These are phyloP conservation scores for Anoplophora glabripennis DNA, from an alignment of 1,140 invertebrate genomes.

Conservation along the genomic window DNA sequence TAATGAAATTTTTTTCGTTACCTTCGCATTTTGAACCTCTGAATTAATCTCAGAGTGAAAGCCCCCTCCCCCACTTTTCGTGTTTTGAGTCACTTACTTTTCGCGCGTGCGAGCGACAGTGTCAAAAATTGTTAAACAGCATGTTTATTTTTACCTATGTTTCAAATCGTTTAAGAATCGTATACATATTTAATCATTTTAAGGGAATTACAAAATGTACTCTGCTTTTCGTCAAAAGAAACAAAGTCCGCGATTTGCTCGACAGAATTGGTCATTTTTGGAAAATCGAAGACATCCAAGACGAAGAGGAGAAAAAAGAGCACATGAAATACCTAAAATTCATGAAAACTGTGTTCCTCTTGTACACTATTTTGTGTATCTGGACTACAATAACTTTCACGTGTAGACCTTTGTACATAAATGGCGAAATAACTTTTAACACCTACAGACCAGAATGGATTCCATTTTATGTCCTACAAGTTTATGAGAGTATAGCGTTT, in stretches of 20 bases:
- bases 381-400: background rate
- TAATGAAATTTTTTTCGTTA: too few relatives aligned
- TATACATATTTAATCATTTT: background rate
- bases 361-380: background rate
- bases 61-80: too few relatives aligned
- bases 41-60: too few relatives aligned
- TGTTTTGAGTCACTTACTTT: too few relatives aligned
- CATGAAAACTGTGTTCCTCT: background rate
- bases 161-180: too few relatives aligned
- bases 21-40: too few relatives aligned
- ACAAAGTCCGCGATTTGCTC: background rate
- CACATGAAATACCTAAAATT: background rate
- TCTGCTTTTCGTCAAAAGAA: background rate
- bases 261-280: background rate
- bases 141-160: too few relatives aligned
- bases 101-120: too few relatives aligned
- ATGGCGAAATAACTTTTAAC: background rate
- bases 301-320: background rate
- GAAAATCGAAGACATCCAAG: background rate
- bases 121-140: too few relatives aligned
- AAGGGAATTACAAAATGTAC: background rate
- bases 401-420: background rate
- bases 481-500: background rate
- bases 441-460: conserved; percentile 1
- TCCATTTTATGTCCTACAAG: background rate